A percentile compares a stretch with the other conserved stretches of the same genome.
Evolutionary conservation across 1,140 invertebrate genomes (phyloP).

Genomic region (Lordiphosa stackelbergi): DNA sequence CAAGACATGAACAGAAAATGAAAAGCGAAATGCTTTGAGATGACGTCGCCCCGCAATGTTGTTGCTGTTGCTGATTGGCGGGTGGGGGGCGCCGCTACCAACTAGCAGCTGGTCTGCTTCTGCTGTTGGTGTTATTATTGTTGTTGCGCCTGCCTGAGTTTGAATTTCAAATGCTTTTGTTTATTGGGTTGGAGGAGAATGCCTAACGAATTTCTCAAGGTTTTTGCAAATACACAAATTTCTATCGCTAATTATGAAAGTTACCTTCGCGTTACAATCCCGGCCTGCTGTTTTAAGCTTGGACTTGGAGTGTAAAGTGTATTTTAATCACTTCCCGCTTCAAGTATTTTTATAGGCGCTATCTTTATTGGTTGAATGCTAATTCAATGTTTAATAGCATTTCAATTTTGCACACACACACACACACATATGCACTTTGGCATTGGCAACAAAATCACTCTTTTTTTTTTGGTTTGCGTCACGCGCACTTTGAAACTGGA

Average conservation of each 20-base stretch:
- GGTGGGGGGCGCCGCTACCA: neutral
- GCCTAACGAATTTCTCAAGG: conserved; percentile 50
- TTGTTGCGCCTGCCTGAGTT: conserved; percentile 48
- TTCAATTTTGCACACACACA: conserved; percentile 31
- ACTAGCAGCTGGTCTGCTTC: no score
- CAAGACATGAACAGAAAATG: conserved; percentile 37
- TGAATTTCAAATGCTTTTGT: conserved; percentile 48
- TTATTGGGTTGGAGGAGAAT: conserved; percentile 21
- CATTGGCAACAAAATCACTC: conserved; percentile 18
- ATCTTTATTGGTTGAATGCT: conserved; percentile 34
- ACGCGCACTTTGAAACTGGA: conserved; percentile 17
- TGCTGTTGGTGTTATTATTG: conserved; percentile 2
- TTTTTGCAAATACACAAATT: conserved; percentile 29
- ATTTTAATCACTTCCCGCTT: conserved; percentile 17
- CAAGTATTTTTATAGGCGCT: conserved; percentile 25
- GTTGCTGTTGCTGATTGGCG: conserved; percentile 3
- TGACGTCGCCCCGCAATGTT: conserved; percentile 43
- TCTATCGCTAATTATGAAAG: conserved; percentile 45
- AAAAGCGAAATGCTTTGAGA: conserved; percentile 57
- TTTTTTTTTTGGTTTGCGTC: conserved; percentile 29
- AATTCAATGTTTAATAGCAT: conserved; percentile 47
- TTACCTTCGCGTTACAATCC: conserved; percentile 46
- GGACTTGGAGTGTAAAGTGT: conserved; percentile 22
- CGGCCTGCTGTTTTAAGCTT: conserved; percentile 2
- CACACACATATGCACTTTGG: conserved; percentile 21